phyloP scores from a whole-genome alignment of 1,140 invertebrate species.

The Adoxophyes honmai region DNA sequence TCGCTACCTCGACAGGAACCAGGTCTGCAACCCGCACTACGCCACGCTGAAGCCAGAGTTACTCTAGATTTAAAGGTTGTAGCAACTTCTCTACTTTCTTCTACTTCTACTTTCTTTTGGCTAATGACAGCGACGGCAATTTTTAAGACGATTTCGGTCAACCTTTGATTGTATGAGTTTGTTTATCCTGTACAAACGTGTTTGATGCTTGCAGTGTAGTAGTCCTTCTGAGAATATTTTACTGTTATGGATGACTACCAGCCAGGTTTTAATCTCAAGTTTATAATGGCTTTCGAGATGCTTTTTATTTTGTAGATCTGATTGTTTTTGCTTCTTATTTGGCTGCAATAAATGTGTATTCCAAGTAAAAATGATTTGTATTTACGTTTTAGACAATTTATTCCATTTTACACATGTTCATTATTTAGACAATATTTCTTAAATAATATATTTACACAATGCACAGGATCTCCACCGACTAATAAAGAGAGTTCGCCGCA shows the following conservation, averaged over 20 bases:
- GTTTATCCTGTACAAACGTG: too few species aligned
- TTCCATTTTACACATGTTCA: conserved; percentile 73
- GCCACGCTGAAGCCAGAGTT: conserved; percentile 32
- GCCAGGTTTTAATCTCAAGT: too few species aligned
- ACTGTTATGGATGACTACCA: too few species aligned
- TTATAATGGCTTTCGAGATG: too few species aligned
- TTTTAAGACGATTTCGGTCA: too few species aligned
- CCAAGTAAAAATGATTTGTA: conserved; percentile 26
- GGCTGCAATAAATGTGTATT: conserved; percentile 16
- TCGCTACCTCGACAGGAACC: conserved; percentile 37
- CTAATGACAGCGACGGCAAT: too few species aligned
- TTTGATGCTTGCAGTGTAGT: too few species aligned
- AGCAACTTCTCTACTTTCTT: too few species aligned
- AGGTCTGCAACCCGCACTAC: conserved; percentile 47
- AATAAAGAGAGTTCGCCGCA: conserved; percentile 26
- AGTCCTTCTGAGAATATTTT: too few species aligned
- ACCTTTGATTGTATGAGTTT: too few species aligned
- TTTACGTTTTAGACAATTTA: conserved; percentile 70
- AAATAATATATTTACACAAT: conserved; percentile 71
- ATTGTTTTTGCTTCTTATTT: conserved; percentile 17
- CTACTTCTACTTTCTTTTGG: too few species aligned
- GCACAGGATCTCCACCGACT: conserved; percentile 52
- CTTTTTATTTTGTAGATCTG: conserved; percentile 13
- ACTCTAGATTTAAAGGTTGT: too few species aligned
- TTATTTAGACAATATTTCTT: conserved; percentile 66